These are phyloP conservation scores for Eledona agricola DNA, from an alignment of 2,888 invertebrate species.

Conservation along the genomic window DNA sequence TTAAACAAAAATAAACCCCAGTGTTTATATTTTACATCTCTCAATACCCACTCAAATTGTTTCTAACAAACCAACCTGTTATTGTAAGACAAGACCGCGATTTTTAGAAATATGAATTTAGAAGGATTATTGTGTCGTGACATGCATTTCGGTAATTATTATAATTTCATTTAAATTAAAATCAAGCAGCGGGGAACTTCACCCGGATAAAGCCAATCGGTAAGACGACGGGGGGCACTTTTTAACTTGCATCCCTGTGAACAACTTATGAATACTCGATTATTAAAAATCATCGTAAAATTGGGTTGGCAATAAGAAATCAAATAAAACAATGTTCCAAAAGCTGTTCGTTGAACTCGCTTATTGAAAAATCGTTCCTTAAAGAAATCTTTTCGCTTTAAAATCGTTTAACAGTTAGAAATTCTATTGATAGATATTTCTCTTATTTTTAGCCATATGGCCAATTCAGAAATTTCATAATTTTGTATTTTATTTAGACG, in stretches of 20 bases:
- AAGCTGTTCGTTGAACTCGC: no score
- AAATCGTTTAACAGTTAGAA: no score
- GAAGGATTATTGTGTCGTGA: background rate
- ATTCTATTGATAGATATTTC: no score
- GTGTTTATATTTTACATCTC: constrained; percentile 28
- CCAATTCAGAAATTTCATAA: no score
- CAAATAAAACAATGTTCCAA: no score
- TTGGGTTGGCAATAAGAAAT: no score
- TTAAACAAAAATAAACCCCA: constrained; percentile 29
- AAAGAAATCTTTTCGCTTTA: no score
- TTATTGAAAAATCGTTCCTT: no score
- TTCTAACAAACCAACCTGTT: constrained; percentile 24
- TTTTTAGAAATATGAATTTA: background rate
- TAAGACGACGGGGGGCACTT: constrained; percentile 13
- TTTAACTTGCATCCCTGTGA: constrained; percentile 14
- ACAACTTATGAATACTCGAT: constrained; percentile 10
- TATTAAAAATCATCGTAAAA: no score
- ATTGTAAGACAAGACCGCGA: constrained; percentile 9
- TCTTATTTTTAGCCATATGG: no score
- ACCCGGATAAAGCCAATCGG: constrained; percentile 26
- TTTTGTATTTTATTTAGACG: no score
- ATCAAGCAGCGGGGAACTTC: constrained; percentile 15
- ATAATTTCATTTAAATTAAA: constrained; percentile 21
- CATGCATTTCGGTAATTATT: constrained; percentile 11
- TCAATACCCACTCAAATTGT: constrained; percentile 25